Evolutionary conservation across 2,888 invertebrate species (phyloP), one percentile per base, ranked within the genome.

Genomic region (Odiellus spinosus): DNA sequence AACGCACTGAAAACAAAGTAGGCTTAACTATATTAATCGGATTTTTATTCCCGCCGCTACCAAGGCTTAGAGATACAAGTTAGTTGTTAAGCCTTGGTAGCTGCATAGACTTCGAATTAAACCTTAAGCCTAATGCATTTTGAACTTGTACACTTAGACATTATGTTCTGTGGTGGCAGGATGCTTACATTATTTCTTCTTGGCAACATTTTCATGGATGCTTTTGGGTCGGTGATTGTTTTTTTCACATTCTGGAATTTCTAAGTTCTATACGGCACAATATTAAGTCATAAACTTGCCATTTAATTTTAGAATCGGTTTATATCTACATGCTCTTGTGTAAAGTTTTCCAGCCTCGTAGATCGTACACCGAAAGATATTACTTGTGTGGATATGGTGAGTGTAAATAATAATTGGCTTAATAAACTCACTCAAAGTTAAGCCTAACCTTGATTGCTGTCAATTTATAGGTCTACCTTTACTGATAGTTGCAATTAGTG

Each of bases 1-100:
- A 81, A 61, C 82, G 86, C 70, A 88, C 86, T 11, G 50, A 48
- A 18, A 46, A 51, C 41, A 43, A 49, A 39, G 53, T 53, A 43
- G 46, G 36, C 46, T 5, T 11, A 12, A 15, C 12, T 4, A 26
- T 6, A n/a, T n/a, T n/a, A n/a, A n/a, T n/a, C n/a, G 26, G 26
- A 26, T 26, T 4, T 6, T 26, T 26, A n/a, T n/a, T n/a, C n/a
- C n/a, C n/a, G n/a, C n/a, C n/a, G n/a, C n/a, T n/a, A n/a, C n/a
- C n/a, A n/a, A n/a, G n/a, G n/a, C n/a, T n/a, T n/a, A n/a, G n/a
- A n/a, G n/a, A n/a, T n/a, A n/a, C n/a, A n/a, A n/a, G n/a, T n/a
- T n/a, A n/a, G n/a, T n/a, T n/a, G n/a, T n/a, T n/a, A n/a, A n/a
- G n/a, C n/a, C n/a, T n/a, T n/a, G n/a, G n/a, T n/a, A n/a, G n/a